Conservation (phyloP, 2,888 invertebrate species). For the Plutella xylostella region DNA sequence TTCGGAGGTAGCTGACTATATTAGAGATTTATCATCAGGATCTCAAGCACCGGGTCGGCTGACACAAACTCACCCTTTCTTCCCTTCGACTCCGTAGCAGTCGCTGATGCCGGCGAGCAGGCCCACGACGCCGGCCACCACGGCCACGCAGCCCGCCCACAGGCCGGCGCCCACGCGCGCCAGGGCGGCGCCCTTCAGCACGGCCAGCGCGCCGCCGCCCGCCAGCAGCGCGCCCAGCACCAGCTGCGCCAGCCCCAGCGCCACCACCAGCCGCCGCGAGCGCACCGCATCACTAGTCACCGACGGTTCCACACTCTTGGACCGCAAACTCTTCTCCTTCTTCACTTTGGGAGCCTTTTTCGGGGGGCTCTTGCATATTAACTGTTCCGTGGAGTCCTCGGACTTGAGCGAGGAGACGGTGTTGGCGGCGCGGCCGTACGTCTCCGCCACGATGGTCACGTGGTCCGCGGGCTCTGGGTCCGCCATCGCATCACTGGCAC, state of each 20-base stretch:
- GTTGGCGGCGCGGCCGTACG: constrained; percentile 34
- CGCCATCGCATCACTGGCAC: constrained; percentile 19
- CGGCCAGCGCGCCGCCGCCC: constrained; percentile 72
- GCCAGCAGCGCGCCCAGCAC: constrained; percentile 72
- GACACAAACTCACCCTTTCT: constrained; percentile 38
- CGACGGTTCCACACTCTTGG: constrained; percentile 47
- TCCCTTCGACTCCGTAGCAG: constrained; percentile 57
- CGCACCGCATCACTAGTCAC: constrained; percentile 32
- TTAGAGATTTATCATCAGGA: no score
- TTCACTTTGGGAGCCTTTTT: constrained; percentile 30
- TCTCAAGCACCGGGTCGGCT: no score
- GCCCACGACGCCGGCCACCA: constrained; percentile 72
- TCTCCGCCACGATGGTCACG: constrained; percentile 21
- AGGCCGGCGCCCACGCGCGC: constrained; percentile 73
- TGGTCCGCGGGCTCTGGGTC: constrained; percentile 15
- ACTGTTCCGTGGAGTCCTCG: constrained; percentile 67
- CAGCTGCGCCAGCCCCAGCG: constrained; percentile 71
- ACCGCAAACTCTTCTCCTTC: constrained; percentile 44
- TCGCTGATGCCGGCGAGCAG: constrained; percentile 72
- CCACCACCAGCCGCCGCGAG: constrained; percentile 50
- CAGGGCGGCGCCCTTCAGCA: constrained; percentile 71
- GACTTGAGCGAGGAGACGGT: constrained; percentile 63
- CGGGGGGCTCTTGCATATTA: constrained; percentile 68
- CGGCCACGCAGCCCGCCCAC: constrained; percentile 75
- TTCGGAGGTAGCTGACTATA: no score